Percentiles rank a stretch among this genome's conserved stretches.
Evolutionary conservation across 2,888 invertebrate species (phyloP).

Genomic region (Platerodrilus igneus): DNA sequence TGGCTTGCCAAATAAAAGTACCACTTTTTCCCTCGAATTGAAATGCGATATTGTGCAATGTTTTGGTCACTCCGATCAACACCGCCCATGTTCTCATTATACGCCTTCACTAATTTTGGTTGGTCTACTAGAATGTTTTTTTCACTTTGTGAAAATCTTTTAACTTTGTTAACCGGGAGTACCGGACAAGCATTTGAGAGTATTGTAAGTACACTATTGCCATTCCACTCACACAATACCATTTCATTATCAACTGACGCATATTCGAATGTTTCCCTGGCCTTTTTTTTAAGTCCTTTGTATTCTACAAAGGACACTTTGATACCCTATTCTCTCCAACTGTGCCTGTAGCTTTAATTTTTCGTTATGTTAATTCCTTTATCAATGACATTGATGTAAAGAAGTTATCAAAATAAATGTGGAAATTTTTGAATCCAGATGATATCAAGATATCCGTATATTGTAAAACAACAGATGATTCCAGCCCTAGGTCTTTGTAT

Average conservation of each 20-base stretch:
- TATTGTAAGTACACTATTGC: constrained; percentile 11
- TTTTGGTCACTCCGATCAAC: constrained; percentile 30
- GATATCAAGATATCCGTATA: constrained; percentile 10
- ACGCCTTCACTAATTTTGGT: constrained; percentile 13
- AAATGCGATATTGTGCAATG: constrained; percentile 27
- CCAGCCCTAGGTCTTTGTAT: constrained; percentile 13
- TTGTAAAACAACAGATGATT: constrained; percentile 13
- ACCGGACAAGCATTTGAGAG: constrained; percentile 6
- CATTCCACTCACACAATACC: constrained; percentile 10
- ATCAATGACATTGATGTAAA: constrained; percentile 10
- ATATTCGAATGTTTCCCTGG: constrained; percentile 1
- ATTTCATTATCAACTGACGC: constrained; percentile 3
- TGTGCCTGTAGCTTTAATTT: constrained; percentile 14
- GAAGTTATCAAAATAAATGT: constrained; percentile 14
- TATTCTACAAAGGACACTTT: constrained; percentile 3
- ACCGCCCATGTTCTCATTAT: constrained; percentile 27
- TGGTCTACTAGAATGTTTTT: constrained; percentile 12
- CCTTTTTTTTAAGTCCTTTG: constrained; percentile 7
- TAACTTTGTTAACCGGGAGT: constrained; percentile 8
- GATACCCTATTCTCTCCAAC: constrained; percentile 11
- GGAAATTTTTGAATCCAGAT: constrained; percentile 2
- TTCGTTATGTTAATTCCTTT: constrained; percentile 9
- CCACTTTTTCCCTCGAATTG: constrained; percentile 33
- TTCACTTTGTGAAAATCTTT: constrained; percentile 9
- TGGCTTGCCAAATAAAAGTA: constrained; percentile 30